A percentile compares a stretch with the other conserved stretches of the same genome.
Conservation (phyloP, 1,140 invertebrate genomes). For the Radopholus similis region DNA sequence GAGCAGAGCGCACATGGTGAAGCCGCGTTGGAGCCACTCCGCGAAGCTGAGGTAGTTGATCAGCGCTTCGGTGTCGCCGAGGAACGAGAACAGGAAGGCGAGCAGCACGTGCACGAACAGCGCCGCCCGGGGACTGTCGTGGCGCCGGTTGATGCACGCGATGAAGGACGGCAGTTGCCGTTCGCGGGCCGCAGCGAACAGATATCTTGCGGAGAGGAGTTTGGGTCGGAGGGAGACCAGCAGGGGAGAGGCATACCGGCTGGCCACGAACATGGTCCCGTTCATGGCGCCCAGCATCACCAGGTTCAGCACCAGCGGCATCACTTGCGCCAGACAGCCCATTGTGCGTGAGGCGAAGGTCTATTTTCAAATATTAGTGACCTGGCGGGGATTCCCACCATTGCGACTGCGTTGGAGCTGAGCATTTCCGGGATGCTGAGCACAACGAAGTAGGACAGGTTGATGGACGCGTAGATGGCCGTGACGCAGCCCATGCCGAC, state of each 20-base stretch:
- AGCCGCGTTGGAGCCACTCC: constrained; percentile 33
- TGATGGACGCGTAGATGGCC: constrained; percentile 36
- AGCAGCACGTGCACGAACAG: constrained; percentile 37
- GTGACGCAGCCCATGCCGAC: constrained; percentile 39
- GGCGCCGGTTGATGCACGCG: constrained; percentile 33
- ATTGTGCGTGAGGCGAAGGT: constrained; percentile 48
- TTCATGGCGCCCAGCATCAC: constrained; percentile 53
- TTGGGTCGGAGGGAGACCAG: neutral
- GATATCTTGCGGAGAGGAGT: constrained; percentile 26
- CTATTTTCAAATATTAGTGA: constrained; percentile 8
- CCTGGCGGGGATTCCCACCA: neutral
- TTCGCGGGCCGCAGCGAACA: constrained; percentile 45
- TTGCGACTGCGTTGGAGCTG: constrained; percentile 38
- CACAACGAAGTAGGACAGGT: constrained; percentile 47
- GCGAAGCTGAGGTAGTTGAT: constrained; percentile 39
- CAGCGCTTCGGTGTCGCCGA: constrained; percentile 30
- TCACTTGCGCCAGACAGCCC: constrained; percentile 48
- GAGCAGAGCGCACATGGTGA: constrained; percentile 36
- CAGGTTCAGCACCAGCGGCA: constrained; percentile 50
- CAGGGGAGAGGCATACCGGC: too few species aligned
- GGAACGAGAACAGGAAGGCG: constrained; percentile 33
- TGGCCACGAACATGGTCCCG: constrained; percentile 52
- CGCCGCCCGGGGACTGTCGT: constrained; percentile 39
- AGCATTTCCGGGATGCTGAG: constrained; percentile 26
- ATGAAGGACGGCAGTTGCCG: constrained; percentile 47